Conservation (phyloP, 2,888 invertebrate genomes). For the Prenolepis imparis region DNA sequence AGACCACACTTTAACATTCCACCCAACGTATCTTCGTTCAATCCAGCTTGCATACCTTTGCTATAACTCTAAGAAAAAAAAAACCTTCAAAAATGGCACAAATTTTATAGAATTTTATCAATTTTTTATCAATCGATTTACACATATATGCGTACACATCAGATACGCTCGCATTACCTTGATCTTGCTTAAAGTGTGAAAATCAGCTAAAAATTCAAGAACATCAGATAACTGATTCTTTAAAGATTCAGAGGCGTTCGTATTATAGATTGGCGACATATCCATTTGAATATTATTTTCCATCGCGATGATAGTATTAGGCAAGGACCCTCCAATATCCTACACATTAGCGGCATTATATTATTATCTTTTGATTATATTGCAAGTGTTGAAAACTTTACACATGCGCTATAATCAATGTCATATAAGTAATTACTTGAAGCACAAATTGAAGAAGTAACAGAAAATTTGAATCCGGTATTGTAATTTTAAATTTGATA, state of each 20-base stretch:
- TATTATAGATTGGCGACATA: constrained; percentile 89
- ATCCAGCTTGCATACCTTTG: constrained; percentile 90
- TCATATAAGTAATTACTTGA: constrained; percentile 88
- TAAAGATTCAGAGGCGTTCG: constrained; percentile 98
- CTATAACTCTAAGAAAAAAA: constrained; percentile 89
- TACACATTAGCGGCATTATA: constrained; percentile 76
- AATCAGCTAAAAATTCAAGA: constrained; percentile 97
- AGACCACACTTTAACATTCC: constrained; percentile 98
- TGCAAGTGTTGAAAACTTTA: background rate
- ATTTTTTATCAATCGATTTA: constrained; percentile 5
- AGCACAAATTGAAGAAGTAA: constrained; percentile 95
- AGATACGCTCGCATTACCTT: constrained; percentile 89
- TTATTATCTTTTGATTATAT: constrained; percentile 17
- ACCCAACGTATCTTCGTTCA: constrained; percentile 98
- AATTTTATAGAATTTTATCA: background rate
- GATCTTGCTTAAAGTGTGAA: constrained; percentile 98
- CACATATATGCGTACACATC: background rate
- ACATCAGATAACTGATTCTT: constrained; percentile 96
- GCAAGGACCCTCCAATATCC: constrained; percentile 96
- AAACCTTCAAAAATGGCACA: background rate
- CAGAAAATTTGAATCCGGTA: constrained; percentile 98
- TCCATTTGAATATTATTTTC: constrained; percentile 87
- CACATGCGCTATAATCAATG: constrained; percentile 1
- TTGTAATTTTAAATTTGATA: constrained; percentile 96
- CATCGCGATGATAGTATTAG: constrained; percentile 90